A percentile compares a stretch with the other conserved stretches of the same genome.
phyloP scores from a whole-genome alignment of 37 sponge, comb jelly and placozoan species.

The Beroe forskalii region DNA sequence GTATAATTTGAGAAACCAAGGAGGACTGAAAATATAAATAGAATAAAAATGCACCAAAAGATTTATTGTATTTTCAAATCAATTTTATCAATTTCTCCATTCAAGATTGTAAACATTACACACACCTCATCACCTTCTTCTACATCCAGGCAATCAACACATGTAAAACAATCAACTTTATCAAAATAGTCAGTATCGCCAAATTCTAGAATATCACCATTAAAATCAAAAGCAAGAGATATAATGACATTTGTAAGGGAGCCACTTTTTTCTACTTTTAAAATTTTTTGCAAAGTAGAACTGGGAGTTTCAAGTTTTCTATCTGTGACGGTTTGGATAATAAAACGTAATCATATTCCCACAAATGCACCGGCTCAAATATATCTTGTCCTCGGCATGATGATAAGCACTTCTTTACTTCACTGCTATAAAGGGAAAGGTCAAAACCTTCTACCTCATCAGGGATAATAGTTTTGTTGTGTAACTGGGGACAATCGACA shows the following conservation, averaged over 20 bases:
- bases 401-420: background rate
- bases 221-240: background rate
- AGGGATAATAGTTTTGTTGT: background rate
- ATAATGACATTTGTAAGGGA: background rate
- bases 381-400: background rate
- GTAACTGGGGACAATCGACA: background rate
- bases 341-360: slow-evolving; percentile 22
- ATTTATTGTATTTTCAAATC: background rate
- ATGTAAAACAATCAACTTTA: slow-evolving; percentile 21
- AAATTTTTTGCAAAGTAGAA: background rate
- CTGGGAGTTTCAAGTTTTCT: background rate
- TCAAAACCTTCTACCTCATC: background rate
- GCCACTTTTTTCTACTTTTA: background rate
- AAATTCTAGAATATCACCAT: background rate
- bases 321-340: background rate
- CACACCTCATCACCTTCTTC: background rate
- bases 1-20: too few relatives aligned
- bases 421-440: background rate
- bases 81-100: slow-evolving; percentile 4
- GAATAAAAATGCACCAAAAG: too few relatives aligned
- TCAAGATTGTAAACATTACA: background rate
- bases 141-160: background rate
- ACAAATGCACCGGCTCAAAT: slow-evolving; percentile 3
- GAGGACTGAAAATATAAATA: too few relatives aligned
- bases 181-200: slow-evolving; percentile 11